Conservation (phyloP, 2,888 invertebrate genomes). For the Cheilosia grossa region DNA sequence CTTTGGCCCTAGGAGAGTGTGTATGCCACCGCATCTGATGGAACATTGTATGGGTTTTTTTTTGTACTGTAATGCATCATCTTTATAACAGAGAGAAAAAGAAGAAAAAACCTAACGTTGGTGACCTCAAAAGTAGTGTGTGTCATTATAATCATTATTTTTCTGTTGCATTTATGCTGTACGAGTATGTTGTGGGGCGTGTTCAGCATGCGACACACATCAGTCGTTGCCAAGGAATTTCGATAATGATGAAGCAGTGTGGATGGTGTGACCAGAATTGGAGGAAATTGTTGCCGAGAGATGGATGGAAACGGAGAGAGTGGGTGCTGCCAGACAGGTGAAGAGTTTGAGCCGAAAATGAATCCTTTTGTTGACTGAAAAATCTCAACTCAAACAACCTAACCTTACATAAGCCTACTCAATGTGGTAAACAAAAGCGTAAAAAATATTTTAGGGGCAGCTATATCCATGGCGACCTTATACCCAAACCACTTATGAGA, state of each 20-base stretch:
- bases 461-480: no score
- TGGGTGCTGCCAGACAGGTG: no score
- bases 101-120: slow-evolving; percentile 21
- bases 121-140: slow-evolving; percentile 52
- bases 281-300: neutral
- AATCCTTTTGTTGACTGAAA: no score
- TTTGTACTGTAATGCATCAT: slow-evolving; percentile 15
- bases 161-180: neutral
- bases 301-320: no score
- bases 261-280: slow-evolving; percentile 9
- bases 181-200: slow-evolving; percentile 7
- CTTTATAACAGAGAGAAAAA: neutral
- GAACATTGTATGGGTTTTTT: slow-evolving; percentile 19
- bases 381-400: no score
- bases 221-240: slow-evolving; percentile 66
- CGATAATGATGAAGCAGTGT: slow-evolving; percentile 58
- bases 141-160: slow-evolving; percentile 18
- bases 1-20: slow-evolving; percentile 33
- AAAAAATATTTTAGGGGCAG: no score
- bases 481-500: no score
- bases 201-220: slow-evolving; percentile 4
- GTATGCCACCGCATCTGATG: slow-evolving; percentile 20
- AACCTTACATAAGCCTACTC: no score
- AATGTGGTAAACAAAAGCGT: no score
- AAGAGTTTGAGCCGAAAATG: no score